Conservation (phyloP, 2,797 vertebrate genomes). For the Triplophysa yarkandensis region DNA sequence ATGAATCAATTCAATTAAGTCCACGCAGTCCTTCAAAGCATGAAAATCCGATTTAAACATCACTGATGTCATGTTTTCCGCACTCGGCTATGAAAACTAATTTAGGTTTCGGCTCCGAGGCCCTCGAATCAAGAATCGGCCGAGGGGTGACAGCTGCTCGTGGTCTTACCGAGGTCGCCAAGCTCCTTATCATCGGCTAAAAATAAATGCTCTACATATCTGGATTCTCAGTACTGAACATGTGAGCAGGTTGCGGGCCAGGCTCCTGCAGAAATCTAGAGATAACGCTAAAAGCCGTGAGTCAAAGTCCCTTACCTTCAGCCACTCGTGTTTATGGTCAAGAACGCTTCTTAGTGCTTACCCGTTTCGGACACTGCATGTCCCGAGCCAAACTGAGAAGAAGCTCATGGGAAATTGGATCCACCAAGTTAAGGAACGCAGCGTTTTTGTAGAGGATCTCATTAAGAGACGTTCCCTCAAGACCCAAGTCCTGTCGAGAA, state of each 20-base stretch:
- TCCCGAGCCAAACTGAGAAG: conserved; percentile 85
- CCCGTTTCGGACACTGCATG: conserved; percentile 89
- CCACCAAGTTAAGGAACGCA: conserved; percentile 88
- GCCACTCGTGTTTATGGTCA: not conserved
- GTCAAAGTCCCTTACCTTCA: conserved; percentile 13
- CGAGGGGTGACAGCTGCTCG: conserved; percentile 14
- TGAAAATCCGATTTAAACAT: conserved; percentile 23
- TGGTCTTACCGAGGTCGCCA: conserved; percentile 12
- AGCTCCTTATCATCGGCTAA: conserved; percentile 32
- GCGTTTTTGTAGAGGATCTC: conserved; percentile 89
- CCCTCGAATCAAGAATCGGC: not conserved
- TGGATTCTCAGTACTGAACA: conserved; percentile 30
- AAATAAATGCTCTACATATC: conserved; percentile 43
- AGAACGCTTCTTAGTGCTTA: conserved; percentile 58
- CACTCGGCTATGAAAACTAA: conserved; percentile 21
- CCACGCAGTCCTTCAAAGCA: conserved; percentile 10
- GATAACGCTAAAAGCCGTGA: conserved; percentile 20
- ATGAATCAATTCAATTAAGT: too few species aligned
- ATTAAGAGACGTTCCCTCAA: conserved; percentile 86
- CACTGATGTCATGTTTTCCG: conserved; percentile 20
- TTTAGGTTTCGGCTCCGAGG: conserved; percentile 1
- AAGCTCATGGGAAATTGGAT: conserved; percentile 90
- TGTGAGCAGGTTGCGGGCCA: conserved; percentile 29
- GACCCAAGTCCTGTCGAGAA: conserved; percentile 81
- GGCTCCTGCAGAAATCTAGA: conserved; percentile 1